Percentiles rank a stretch among this genome's conserved stretches.
Conservation (phyloP, 2,797 vertebrate species). For the Momotus momota region DNA sequence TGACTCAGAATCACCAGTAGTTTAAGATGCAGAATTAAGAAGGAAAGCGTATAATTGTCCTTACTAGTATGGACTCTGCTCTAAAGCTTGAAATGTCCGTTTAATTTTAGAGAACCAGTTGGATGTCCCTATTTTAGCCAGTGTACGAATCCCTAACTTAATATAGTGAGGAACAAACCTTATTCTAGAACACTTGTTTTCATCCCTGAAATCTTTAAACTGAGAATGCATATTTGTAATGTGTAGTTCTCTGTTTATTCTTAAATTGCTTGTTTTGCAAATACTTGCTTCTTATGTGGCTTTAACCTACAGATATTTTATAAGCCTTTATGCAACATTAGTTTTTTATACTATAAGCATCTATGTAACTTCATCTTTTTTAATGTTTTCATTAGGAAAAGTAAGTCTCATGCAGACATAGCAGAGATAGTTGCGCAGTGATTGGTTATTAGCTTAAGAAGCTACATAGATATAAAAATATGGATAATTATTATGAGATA, state of each 20-base stretch:
- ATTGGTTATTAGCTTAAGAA: background rate
- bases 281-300: background rate
- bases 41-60: background rate
- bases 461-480: background rate
- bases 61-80: background rate
- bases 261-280: background rate
- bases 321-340: background rate
- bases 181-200: background rate
- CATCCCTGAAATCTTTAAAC: background rate
- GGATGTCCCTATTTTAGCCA: background rate
- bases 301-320: background rate
- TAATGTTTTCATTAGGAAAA: background rate
- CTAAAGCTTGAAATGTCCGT: background rate
- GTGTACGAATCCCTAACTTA: background rate
- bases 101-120: background rate
- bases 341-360: background rate
- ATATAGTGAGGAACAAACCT: background rate
- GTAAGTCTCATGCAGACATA: background rate
- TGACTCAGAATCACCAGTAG: background rate
- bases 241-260: background rate
- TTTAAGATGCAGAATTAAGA: background rate
- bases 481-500: background rate
- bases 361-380: background rate
- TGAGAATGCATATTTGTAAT: background rate
- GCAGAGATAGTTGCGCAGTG: background rate